Conservation (phyloP, 2,888 invertebrate genomes). For the Synergus gifuensis region DNA sequence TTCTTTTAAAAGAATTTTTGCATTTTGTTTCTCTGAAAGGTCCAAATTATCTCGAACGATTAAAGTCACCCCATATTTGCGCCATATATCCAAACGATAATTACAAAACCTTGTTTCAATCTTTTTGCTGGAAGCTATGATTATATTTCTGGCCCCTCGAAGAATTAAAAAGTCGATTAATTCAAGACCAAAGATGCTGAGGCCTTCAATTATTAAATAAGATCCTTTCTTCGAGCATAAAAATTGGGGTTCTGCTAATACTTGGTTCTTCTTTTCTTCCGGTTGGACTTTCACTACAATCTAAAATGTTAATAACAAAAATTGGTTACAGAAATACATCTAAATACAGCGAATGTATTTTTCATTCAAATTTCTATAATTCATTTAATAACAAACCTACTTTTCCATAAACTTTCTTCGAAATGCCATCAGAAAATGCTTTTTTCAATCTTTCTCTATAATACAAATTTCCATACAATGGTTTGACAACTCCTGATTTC, state of each 20-base stretch:
- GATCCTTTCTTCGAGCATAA: conserved; percentile 77
- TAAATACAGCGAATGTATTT: background rate
- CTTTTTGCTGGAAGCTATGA: conserved; percentile 46
- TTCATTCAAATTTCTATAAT: background rate
- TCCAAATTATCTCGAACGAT: conserved; percentile 45
- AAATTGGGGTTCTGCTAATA: conserved; percentile 76
- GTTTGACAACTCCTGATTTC: conserved; percentile 83
- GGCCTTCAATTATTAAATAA: conserved; percentile 85
- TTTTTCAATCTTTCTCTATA: conserved; percentile 83
- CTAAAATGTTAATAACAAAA: conserved; percentile 45
- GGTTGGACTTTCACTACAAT: conserved; percentile 62
- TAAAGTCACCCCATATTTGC: conserved; percentile 49
- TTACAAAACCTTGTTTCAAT: conserved; percentile 45
- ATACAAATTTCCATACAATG: conserved; percentile 84
- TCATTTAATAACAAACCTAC: conserved; percentile 67
- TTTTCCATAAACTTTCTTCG: conserved; percentile 90
- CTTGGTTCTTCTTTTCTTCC: conserved; percentile 14
- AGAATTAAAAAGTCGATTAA: conserved; percentile 55
- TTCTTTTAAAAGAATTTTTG: conserved; percentile 51
- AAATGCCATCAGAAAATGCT: conserved; percentile 83
- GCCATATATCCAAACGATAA: conserved; percentile 49
- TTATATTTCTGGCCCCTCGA: conserved; percentile 53
- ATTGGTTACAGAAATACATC: background rate
- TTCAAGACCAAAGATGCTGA: conserved; percentile 81
- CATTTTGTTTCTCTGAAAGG: conserved; percentile 45